Percentiles rank a stretch among this genome's conserved stretches.
These are phyloP conservation scores for Pedetes capensis DNA, from an alignment of 2,113 vertebrate genomes.

Conservation along the genomic window DNA sequence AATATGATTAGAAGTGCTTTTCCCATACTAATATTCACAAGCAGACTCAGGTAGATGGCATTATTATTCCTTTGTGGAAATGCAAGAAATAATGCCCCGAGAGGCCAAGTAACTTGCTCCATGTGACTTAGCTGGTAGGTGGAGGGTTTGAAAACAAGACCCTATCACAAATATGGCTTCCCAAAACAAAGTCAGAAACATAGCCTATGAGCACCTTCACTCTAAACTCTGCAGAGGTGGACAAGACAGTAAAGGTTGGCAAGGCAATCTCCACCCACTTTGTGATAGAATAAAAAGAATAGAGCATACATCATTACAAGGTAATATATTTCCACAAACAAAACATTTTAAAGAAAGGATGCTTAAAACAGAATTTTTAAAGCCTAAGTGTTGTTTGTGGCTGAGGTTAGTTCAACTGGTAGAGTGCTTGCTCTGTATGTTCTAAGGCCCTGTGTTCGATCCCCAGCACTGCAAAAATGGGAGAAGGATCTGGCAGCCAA, in stretches of 20 bases:
- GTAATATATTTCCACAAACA: neutral
- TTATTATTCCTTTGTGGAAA: neutral
- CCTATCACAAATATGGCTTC: neutral
- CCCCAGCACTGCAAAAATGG: no score
- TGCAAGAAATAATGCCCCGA: neutral
- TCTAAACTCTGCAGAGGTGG: neutral
- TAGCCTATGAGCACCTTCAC: accelerated
- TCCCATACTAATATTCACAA: neutral
- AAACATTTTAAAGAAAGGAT: neutral
- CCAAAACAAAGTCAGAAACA: neutral
- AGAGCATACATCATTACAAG: neutral
- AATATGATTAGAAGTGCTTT: neutral
- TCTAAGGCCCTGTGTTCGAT: no score
- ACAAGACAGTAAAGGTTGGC: neutral
- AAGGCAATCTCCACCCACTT: neutral
- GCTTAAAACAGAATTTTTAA: conserved; percentile 63
- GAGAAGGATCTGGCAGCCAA: no score
- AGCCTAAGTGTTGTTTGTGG: no score
- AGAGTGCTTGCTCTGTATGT: no score
- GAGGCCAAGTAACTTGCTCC: neutral
- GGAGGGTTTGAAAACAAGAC: neutral
- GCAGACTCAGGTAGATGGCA: neutral
- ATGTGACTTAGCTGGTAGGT: neutral
- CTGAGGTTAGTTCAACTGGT: no score
- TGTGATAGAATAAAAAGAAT: neutral